A percentile compares a stretch with the other conserved stretches of the same genome.
These are phyloP conservation scores for Drosophila robusta DNA, from an alignment of 2,888 invertebrate species.

Conservation along the genomic window DNA sequence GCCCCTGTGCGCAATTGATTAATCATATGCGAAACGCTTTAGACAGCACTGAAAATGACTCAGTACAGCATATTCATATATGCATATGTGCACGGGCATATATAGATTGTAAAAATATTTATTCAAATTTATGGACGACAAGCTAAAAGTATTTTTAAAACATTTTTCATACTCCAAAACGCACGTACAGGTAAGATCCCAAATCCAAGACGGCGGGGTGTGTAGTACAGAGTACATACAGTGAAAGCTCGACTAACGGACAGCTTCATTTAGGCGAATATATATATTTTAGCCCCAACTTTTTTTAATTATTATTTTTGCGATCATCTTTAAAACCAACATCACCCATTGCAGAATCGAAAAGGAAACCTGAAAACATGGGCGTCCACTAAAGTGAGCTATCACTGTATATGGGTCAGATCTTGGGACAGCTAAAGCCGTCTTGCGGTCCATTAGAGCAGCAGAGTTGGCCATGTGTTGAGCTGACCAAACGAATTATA, in stretches of 20 bases:
- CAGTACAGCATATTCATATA: constrained; percentile 47
- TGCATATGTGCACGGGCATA: constrained; percentile 7
- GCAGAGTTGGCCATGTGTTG: constrained; percentile 32
- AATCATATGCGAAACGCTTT: constrained; percentile 67
- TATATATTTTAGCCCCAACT: too few species aligned
- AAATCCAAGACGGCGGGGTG: background rate
- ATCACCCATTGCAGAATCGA: too few species aligned
- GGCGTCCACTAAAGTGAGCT: background rate
- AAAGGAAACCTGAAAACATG: background rate
- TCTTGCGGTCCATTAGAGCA: constrained; percentile 11
- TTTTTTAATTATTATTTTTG: too few species aligned
- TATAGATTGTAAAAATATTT: constrained; percentile 59
- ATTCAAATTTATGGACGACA: constrained; percentile 68
- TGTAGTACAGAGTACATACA: background rate
- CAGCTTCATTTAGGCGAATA: too few species aligned
- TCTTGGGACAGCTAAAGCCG: constrained; percentile 11
- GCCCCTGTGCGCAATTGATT: constrained; percentile 64
- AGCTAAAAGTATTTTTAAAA: constrained; percentile 69
- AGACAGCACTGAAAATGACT: constrained; percentile 65
- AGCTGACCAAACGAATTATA: constrained; percentile 22
- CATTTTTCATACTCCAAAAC: constrained; percentile 63
- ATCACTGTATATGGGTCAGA: constrained; percentile 51
- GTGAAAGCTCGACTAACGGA: background rate
- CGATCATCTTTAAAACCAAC: too few species aligned
- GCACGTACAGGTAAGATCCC: constrained; percentile 34